Evolutionary conservation across 1,140 invertebrate genomes (phyloP), one percentile per base, ranked within the genome.

Genomic region (Anastrepha ludens): DNA sequence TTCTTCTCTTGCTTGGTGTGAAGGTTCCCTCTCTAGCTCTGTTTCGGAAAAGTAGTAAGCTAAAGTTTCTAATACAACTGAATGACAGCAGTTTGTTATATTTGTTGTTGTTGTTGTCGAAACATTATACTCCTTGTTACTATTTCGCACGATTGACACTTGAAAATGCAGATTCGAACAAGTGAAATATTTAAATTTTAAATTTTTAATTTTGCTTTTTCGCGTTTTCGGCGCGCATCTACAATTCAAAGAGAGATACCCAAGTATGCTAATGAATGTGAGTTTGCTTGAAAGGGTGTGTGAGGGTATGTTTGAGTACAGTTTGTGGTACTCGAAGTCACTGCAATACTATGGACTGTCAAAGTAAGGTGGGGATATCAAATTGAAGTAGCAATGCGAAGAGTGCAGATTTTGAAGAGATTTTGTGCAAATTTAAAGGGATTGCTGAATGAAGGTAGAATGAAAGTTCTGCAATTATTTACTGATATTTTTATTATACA

Each of bases 201-300:
- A 86, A 86, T 86, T 55, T 86, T 86, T 86, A 86, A 86, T 86
- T 86, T 86, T 2, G 44, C 74, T 81, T 41, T 55, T 81, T 81
- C n/a, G 47, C 50, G 41, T 81, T 81, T 55, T 81, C 44, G 9
- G 11, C 47, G 20, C 44, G 20, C n/a, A 81, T 81, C 55, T 55
- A n/a, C 44, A 50, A 58, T 81, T 81, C 74, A 55, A 8, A 81
- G 70, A 74, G 70, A n/a, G 2, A 29, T 17, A 11, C 47, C 13
- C 29, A 15, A 44, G 6, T 50, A 11, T 44, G 5, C 15, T 74
- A 13, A 15, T 74, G 44, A 44, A 47, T 44, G 2, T 13, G 64
- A 1, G 39, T 74, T 74, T 74, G 29, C 39, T 9, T 39, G 65
- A 9, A 20, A 41, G 29, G 13, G 20, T 4, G 65, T 70, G 29